These are phyloP conservation scores for Protaetia brevitarsis DNA, from an alignment of 1,140 invertebrate genomes.

Conservation along the genomic window DNA sequence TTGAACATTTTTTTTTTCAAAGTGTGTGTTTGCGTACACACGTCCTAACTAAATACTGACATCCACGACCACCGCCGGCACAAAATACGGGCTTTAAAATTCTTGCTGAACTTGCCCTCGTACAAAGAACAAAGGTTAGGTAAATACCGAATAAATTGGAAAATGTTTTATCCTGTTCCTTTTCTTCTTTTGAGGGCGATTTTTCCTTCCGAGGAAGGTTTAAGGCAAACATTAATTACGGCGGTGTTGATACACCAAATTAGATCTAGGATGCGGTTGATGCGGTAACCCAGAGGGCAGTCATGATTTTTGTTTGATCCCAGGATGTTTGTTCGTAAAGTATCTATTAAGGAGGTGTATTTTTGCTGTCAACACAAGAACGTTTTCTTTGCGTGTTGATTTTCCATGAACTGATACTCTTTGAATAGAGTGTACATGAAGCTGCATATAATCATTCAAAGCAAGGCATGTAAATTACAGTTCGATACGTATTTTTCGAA, in stretches of 20 bases:
- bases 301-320: too few relatives aligned
- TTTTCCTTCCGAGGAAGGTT: background rate
- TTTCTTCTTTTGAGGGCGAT: background rate
- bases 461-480: too few relatives aligned
- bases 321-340: too few relatives aligned
- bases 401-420: too few relatives aligned
- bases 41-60: conserved; percentile 1
- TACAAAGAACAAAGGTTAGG: background rate
- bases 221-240: background rate
- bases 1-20: background rate
- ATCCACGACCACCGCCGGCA: background rate
- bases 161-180: background rate
- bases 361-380: too few relatives aligned
- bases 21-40: background rate
- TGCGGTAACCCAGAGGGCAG: background rate
- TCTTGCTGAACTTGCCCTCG: background rate
- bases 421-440: too few relatives aligned
- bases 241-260: background rate
- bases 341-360: too few relatives aligned
- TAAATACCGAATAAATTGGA: background rate
- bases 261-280: background rate
- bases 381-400: too few relatives aligned
- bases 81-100: background rate
- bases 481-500: too few relatives aligned
- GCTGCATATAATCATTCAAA: too few relatives aligned